A percentile compares a stretch with the other conserved stretches of the same genome.
Evolutionary conservation across 2,797 vertebrate genomes (phyloP).

Genomic region (Acropternis orthonyx): DNA sequence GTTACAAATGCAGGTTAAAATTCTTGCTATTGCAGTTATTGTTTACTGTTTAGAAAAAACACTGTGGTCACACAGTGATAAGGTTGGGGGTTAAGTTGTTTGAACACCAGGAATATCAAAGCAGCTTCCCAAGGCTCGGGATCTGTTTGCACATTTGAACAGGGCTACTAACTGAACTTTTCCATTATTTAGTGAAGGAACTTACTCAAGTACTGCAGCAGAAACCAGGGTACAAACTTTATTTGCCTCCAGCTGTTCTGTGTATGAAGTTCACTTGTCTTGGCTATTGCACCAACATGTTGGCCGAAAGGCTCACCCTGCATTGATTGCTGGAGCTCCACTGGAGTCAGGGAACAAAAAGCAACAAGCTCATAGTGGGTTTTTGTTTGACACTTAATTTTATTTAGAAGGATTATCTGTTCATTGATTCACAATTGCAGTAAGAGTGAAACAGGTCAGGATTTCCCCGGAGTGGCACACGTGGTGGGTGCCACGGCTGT

Average conservation of each 20-base stretch:
- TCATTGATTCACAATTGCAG: not conserved
- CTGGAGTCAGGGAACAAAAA: not conserved
- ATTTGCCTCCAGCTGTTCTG: not conserved
- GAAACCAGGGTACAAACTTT: not conserved
- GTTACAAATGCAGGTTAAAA: not conserved
- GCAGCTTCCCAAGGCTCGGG: not conserved
- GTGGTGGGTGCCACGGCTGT: not conserved
- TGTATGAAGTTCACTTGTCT: not conserved
- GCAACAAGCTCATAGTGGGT: rapidly evolving
- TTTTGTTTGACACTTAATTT: not conserved
- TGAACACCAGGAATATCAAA: not conserved
- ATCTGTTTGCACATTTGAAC: not conserved
- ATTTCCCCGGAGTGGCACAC: not conserved
- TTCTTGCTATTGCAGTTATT: not conserved
- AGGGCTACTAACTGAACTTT: not conserved
- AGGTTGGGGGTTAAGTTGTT: not conserved
- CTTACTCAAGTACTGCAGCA: not conserved
- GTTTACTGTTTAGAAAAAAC: not conserved
- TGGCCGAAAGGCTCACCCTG: not conserved
- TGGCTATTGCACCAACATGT: not conserved
- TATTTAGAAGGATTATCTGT: not conserved
- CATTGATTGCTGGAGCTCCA: not conserved
- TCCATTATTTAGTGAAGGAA: not conserved
- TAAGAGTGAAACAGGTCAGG: not conserved
- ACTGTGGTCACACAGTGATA: not conserved